A percentile compares a stretch with the other conserved stretches of the same genome.
Evolutionary conservation across 2,797 vertebrate species (phyloP).

Genomic region (Brotula barbata): DNA sequence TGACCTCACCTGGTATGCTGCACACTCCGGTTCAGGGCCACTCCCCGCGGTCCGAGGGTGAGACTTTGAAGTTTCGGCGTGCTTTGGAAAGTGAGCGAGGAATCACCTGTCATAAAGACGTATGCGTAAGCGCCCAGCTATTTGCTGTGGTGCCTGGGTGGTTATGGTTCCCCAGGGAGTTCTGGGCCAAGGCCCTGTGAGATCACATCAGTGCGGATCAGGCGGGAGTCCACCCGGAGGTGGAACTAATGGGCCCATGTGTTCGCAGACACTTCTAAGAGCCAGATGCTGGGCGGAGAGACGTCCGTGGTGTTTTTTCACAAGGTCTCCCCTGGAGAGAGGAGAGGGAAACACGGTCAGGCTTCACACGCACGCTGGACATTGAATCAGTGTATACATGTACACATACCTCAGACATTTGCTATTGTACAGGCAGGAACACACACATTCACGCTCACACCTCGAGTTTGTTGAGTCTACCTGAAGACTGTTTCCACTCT

Average conservation of each 20-base stretch:
- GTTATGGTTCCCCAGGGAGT: conserved; percentile 76
- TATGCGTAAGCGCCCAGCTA: conserved; percentile 72
- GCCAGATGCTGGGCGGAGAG: conserved; percentile 79
- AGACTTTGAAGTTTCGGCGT: conserved; percentile 67
- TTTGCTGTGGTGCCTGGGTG: conserved; percentile 79
- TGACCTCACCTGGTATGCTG: conserved; percentile 43
- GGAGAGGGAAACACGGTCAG: conserved; percentile 36
- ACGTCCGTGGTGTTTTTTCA: conserved; percentile 75
- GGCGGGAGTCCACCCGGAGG: conserved; percentile 71
- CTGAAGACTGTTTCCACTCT: conserved; percentile 54
- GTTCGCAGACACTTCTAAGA: conserved; percentile 77
- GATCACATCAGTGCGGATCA: conserved; percentile 73
- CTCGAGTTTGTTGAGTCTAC: conserved; percentile 63
- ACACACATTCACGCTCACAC: conserved; percentile 59
- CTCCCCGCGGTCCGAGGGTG: conserved; percentile 52
- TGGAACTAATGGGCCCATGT: conserved; percentile 82
- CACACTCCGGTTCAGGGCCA: conserved; percentile 30
- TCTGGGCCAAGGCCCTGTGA: conserved; percentile 70
- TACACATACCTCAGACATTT: conserved; percentile 54
- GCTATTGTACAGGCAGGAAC: conserved; percentile 29
- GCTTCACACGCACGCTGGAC: conserved; percentile 60
- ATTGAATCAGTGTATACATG: conserved; percentile 40
- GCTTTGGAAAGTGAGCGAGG: conserved; percentile 64
- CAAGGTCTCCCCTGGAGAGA: conserved; percentile 66
- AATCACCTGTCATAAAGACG: conserved; percentile 78